phyloP scores from a whole-genome alignment of 2,113 vertebrate genomes.

The Scophthalmus maximus region DNA sequence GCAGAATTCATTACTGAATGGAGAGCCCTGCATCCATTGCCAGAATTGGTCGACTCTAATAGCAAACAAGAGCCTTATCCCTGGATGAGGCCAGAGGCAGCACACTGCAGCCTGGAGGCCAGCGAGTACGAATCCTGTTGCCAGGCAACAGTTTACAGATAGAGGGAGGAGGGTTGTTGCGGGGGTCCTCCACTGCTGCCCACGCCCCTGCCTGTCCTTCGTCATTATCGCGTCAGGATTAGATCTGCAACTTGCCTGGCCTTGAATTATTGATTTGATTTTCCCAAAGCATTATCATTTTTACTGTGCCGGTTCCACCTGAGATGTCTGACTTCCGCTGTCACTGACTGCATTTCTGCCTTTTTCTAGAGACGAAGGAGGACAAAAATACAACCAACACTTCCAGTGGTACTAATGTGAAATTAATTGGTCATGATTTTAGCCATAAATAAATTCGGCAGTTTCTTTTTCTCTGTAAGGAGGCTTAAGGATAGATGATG shows the following conservation, averaged over 20 bases:
- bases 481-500: conserved; percentile 4
- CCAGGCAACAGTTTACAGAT: conserved; percentile 82
- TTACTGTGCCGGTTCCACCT: conserved; percentile 14
- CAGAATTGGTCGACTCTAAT: conserved; percentile 63
- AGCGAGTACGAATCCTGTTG: conserved; percentile 79
- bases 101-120: conserved; percentile 77
- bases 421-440: background rate
- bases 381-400: background rate
- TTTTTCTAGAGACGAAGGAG: background rate
- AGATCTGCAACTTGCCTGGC: conserved; percentile 56
- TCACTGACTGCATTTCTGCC: conserved; percentile 6
- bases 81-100: conserved; percentile 78
- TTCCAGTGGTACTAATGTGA: background rate
- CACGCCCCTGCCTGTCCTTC: conserved; percentile 61
- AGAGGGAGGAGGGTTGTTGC: conserved; percentile 51
- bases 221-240: conserved; percentile 70
- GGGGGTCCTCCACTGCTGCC: conserved; percentile 69
- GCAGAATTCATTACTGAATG: conserved; percentile 55
- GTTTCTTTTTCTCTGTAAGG: background rate
- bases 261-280: conserved; percentile 71
- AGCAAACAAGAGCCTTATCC: conserved; percentile 61
- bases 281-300: conserved; percentile 26
- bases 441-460: conserved; percentile 5
- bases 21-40: conserved; percentile 36
- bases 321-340: conserved; percentile 19